Percentiles rank a stretch among this genome's conserved stretches.
Conservation (phyloP, 2,888 invertebrate genomes). For the Oscheius onirici region DNA sequence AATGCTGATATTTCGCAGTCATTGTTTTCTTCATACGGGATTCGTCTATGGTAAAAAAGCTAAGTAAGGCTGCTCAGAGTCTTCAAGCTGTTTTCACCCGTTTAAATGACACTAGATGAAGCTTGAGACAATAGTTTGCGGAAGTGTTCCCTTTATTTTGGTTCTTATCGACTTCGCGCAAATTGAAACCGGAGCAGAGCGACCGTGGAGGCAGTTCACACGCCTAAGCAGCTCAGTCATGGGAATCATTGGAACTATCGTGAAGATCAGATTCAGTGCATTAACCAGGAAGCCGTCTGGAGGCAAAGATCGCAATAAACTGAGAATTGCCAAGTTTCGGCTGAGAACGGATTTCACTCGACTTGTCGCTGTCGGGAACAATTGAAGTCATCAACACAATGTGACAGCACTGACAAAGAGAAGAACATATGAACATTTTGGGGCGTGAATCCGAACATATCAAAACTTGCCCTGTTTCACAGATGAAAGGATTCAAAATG, state of each 20-base stretch:
- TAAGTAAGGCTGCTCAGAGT: no score
- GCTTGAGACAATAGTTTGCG: neutral
- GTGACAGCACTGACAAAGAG: conserved; percentile 1
- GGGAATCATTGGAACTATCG: conserved; percentile 9
- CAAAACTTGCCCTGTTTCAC: neutral
- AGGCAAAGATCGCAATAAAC: no score
- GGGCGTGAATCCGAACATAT: neutral
- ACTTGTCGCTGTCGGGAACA: conserved; percentile 22
- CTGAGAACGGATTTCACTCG: no score
- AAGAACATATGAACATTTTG: neutral
- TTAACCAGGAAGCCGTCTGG: no score
- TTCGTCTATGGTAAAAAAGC: no score
- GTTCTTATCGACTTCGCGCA: conserved; percentile 16
- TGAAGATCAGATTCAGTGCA: neutral
- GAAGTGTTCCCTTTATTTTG: conserved; percentile 23
- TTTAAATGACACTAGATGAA: no score
- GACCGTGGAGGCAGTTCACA: conserved; percentile 19
- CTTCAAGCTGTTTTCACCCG: no score
- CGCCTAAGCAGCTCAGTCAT: conserved; percentile 27
- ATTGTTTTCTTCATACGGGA: neutral
- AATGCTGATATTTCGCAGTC: neutral
- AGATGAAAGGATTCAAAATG: neutral
- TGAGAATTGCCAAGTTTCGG: no score
- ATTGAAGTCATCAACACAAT: conserved; percentile 27
- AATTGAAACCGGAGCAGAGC: conserved; percentile 28